These are phyloP conservation scores for Eutrigla gurnardus DNA, from an alignment of 2,797 vertebrate species.

Conservation along the genomic window DNA sequence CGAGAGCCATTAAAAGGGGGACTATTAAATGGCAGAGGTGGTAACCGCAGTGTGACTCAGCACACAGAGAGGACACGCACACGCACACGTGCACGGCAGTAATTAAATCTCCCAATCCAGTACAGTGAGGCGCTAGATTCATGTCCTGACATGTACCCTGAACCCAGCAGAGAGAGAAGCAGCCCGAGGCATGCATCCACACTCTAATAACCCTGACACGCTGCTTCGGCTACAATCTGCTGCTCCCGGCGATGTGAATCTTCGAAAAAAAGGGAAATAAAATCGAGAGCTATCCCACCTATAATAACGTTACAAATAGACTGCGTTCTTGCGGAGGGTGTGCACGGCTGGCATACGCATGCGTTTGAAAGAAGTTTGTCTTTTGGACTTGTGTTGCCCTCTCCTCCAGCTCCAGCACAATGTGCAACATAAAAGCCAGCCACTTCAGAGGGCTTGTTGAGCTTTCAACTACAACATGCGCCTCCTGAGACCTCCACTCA, in stretches of 20 bases:
- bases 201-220: conserved; percentile 64
- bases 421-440: conserved; percentile 80
- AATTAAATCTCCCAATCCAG: conserved; percentile 60
- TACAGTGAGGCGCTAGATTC: conserved; percentile 52
- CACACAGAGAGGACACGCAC: conserved; percentile 33
- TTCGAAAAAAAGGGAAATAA: background rate
- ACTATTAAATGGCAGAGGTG: conserved; percentile 76
- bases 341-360: conserved; percentile 41
- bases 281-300: conserved; percentile 20
- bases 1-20: conserved; percentile 72
- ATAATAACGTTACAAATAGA: conserved; percentile 47
- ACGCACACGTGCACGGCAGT: conserved; percentile 16
- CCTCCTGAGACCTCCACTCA: conserved; percentile 79
- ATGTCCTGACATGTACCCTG: conserved; percentile 75
- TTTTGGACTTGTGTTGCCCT: conserved; percentile 54
- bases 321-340: background rate
- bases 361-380: conserved; percentile 64
- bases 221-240: conserved; percentile 49
- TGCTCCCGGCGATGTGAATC: conserved; percentile 42
- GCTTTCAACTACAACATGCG: conserved; percentile 79
- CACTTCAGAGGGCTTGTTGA: conserved; percentile 82
- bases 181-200: conserved; percentile 59
- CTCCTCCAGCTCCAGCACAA: conserved; percentile 64
- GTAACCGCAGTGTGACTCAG: conserved; percentile 81
- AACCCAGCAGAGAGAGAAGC: conserved; percentile 63